A percentile compares a stretch with the other conserved stretches of the same genome.
phyloP scores from a whole-genome alignment of 2,797 vertebrate genomes.

The Carcharodon carcharias region DNA sequence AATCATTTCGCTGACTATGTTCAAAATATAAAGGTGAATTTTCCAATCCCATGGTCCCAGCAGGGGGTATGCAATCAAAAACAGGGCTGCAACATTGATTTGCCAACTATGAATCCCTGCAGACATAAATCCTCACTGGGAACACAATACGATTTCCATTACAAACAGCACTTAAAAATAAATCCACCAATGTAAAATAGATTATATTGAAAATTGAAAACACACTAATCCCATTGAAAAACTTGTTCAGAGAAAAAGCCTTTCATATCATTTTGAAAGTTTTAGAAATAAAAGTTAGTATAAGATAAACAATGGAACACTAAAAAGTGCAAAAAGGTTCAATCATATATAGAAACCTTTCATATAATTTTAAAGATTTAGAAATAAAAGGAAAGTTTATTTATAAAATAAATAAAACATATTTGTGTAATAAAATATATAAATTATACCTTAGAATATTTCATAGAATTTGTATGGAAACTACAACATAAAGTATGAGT shows the following conservation, averaged over 20 bases:
- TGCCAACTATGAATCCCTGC: background rate
- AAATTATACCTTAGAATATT: background rate
- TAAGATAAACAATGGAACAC: background rate
- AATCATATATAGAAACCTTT: background rate
- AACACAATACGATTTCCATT: background rate
- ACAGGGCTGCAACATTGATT: background rate
- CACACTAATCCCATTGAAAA: background rate
- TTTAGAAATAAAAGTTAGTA: background rate
- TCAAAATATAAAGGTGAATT: background rate
- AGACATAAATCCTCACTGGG: background rate
- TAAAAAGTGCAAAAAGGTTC: background rate
- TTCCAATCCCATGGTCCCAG: background rate
- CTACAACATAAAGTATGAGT: background rate
- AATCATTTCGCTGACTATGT: background rate
- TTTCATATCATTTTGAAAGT: background rate
- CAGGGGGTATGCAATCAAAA: background rate
- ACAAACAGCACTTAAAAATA: background rate
- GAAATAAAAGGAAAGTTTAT: background rate
- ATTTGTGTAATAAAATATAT: no score
- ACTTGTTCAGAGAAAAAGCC: background rate
- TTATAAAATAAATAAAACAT: background rate
- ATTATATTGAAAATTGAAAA: background rate
- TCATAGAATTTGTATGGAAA: background rate
- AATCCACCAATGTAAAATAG: background rate
- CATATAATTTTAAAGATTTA: background rate